Evolutionary conservation across 2,888 invertebrate species (phyloP), one percentile per base, ranked within the genome.

Genomic region (Xestia sexstrigata): DNA sequence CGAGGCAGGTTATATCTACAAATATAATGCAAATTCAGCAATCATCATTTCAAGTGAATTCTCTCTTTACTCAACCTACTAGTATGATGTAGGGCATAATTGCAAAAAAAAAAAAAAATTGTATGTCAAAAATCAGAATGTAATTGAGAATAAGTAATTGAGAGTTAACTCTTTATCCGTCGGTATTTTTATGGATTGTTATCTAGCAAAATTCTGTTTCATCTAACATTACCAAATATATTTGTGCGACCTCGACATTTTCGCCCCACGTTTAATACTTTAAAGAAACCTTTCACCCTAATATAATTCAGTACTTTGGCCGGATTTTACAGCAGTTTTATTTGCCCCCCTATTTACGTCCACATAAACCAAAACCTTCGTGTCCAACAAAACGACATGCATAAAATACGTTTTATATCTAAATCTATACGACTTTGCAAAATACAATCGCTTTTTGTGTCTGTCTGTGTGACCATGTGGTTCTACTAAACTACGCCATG

Each of bases 321-420:
- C n/a, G 70, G 39, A 70, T 74, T 85, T 82, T 74, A 84, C 63
- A 82, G 62, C 82, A 13, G 17, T 63, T 75, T 79, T 75, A 85
- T 78, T 79, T 26, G 58, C 60, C 70, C 65, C 70, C 63, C 52
- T 35, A 62, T 60, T 83, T 79, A 83, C 35, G 74, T 66, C 3
- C 23, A 62, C 73, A 71, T 85, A 79, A 85, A 82, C 62, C 73
- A 73, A 60, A 83, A 70, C 35, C 67, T 9, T 30, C 42, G 63
- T 67, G 72, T 73, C 76, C 49, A 70, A 35, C 65, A 69, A 80
- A 73, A 70, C n/a, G 63, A 65, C 80, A 42, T 4, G 55, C 65
- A 35, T 81, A 84, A 84, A 78, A 71, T 45, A 42, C 47, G 52
- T 52, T 81, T 60, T 70, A 73, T 77, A 66, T 55, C n/a, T 58